These are phyloP conservation scores for Schrankia costaestrigalis DNA, from an alignment of 2,888 invertebrate species.

Conservation along the genomic window DNA sequence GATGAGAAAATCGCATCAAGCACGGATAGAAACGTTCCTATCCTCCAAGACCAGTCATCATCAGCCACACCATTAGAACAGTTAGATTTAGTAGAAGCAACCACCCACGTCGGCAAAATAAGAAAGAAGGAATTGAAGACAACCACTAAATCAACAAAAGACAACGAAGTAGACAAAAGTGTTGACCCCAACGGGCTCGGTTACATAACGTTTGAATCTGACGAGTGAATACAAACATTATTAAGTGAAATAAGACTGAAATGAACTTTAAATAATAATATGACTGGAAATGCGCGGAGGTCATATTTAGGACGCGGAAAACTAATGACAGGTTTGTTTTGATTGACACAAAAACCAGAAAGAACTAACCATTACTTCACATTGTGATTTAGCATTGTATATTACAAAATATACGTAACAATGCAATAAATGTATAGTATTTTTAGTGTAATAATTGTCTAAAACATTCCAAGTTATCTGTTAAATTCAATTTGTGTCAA, in stretches of 20 bases:
- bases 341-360: too few relatives aligned
- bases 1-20: slow-evolving; percentile 21
- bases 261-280: slow-evolving; percentile 39
- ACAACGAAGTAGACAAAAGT: slow-evolving; percentile 69
- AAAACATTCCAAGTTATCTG: too few relatives aligned
- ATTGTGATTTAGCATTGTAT: too few relatives aligned
- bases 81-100: slow-evolving; percentile 55
- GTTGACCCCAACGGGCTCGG: slow-evolving; percentile 60
- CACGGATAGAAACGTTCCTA: slow-evolving; percentile 22
- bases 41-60: slow-evolving; percentile 19
- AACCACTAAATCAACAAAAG: slow-evolving; percentile 56
- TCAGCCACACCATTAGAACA: slow-evolving; percentile 48
- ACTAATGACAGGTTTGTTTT: too few relatives aligned
- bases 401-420: too few relatives aligned
- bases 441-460: too few relatives aligned
- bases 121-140: slow-evolving; percentile 71
- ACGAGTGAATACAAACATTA: slow-evolving; percentile 44
- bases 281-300: too few relatives aligned
- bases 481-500: too few relatives aligned
- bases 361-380: too few relatives aligned
- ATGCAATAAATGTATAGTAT: too few relatives aligned
- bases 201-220: slow-evolving; percentile 50
- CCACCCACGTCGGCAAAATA: slow-evolving; percentile 69
- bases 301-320: too few relatives aligned
- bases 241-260: slow-evolving; percentile 60